phyloP scores from a whole-genome alignment of 2,113 vertebrate genomes.

The Isichthys henryi region DNA sequence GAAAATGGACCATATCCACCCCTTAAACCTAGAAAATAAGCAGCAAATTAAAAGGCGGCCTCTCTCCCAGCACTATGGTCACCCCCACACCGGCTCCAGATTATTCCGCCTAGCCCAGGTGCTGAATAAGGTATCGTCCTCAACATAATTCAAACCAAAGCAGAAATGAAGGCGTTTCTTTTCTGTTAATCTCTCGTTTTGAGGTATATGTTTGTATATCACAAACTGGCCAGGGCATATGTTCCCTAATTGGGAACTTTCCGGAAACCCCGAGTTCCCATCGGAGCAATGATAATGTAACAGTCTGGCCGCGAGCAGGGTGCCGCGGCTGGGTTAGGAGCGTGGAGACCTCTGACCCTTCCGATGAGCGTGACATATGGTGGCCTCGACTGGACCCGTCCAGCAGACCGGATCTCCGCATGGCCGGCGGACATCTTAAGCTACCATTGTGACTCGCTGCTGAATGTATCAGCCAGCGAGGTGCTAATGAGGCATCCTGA shows the following conservation, averaged over 20 bases:
- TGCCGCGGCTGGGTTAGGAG: neutral
- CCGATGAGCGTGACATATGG: constrained; percentile 26
- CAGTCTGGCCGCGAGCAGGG: neutral
- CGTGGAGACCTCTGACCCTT: neutral
- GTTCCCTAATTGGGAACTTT: neutral
- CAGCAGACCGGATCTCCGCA: constrained; percentile 23
- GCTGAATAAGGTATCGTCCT: neutral
- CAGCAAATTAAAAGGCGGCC: neutral
- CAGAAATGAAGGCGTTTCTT: neutral
- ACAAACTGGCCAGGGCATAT: neutral
- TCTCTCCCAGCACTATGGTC: neutral
- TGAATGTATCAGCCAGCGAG: neutral
- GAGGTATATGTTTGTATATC: neutral
- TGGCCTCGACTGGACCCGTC: constrained; percentile 19
- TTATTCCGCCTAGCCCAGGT: neutral
- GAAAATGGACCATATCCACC: constrained; percentile 9
- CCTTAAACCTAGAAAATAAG: neutral
- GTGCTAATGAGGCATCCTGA: neutral
- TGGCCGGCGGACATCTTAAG: constrained; percentile 21
- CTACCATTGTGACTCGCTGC: neutral
- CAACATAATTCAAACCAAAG: neutral
- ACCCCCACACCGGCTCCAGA: neutral
- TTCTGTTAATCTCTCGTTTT: neutral
- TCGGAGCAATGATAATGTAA: neutral
- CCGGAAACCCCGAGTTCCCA: neutral